phyloP scores from a whole-genome alignment of 2,113 vertebrate genomes.

The Coryphaenoides rupestris region DNA sequence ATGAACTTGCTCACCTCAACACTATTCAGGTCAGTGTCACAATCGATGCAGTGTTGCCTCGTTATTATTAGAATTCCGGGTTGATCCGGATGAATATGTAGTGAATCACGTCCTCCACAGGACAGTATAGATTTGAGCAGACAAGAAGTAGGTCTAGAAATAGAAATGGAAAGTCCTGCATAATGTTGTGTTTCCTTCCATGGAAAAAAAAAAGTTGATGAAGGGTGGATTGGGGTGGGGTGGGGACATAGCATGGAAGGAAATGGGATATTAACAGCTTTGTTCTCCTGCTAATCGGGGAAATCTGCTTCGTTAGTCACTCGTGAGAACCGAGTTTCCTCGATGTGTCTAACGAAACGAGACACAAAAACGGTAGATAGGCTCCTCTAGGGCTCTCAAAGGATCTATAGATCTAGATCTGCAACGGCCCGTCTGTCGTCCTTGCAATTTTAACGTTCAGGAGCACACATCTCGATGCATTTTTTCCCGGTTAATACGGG shows the following conservation, averaged over 20 bases:
- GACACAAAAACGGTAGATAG: no score
- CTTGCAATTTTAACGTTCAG: no score
- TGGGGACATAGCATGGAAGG: slow-evolving; percentile 39
- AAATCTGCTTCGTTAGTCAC: slow-evolving; percentile 18
- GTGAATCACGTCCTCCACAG: neutral
- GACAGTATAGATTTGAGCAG: neutral
- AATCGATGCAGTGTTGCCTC: no score
- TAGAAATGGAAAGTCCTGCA: slow-evolving; percentile 31
- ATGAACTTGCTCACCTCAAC: slow-evolving; percentile 25
- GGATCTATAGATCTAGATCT: no score
- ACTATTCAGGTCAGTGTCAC: slow-evolving; percentile 26
- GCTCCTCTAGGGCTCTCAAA: no score
- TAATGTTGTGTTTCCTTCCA: slow-evolving; percentile 31
- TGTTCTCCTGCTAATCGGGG: slow-evolving; percentile 26
- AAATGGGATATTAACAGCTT: slow-evolving; percentile 26
- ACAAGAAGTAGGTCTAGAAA: slow-evolving; percentile 21
- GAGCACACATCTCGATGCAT: no score
- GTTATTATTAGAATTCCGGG: no score
- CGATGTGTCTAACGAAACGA: no score
- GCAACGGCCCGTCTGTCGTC: no score
- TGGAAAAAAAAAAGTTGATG: neutral
- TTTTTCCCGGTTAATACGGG: no score
- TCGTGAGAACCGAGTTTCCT: no score
- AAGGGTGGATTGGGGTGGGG: no score
- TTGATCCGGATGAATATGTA: neutral